phyloP scores from a whole-genome alignment of 2,113 vertebrate species.

The Cheirogaleus medius region DNA sequence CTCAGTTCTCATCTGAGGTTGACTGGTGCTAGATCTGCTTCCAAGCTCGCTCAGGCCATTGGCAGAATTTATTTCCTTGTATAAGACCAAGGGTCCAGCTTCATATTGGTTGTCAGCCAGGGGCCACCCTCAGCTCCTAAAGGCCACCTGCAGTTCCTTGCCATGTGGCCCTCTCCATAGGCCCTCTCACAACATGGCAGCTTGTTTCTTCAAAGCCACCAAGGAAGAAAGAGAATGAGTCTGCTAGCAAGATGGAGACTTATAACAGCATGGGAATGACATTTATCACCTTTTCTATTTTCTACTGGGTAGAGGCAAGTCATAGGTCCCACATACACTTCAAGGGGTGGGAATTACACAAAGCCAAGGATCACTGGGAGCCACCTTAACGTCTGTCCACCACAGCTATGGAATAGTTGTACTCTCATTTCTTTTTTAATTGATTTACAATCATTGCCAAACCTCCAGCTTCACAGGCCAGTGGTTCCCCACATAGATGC shows the following conservation, averaged over 20 bases:
- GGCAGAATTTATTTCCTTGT: slow-evolving; percentile 17
- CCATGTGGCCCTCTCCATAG: background rate
- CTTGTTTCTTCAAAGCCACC: background rate
- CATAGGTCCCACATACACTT: background rate
- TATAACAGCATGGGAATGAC: background rate
- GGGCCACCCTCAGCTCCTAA: background rate
- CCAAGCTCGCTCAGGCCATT: background rate
- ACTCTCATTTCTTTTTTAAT: background rate
- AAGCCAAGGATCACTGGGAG: background rate
- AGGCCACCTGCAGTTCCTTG: background rate
- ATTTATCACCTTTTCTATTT: background rate
- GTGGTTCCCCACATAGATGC: background rate
- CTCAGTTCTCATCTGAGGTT: background rate
- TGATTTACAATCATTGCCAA: background rate
- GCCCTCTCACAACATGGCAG: background rate
- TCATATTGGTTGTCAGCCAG: background rate
- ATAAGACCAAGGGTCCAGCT: background rate
- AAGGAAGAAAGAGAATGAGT: background rate
- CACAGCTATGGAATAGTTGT: background rate
- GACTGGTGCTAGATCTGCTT: background rate
- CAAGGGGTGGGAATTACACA: background rate
- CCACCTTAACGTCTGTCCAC: background rate
- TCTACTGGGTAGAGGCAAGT: background rate
- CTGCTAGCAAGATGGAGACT: background rate
- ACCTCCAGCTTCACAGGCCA: background rate